Conservation (phyloP, 37 sponge, comb jelly and placozoan genomes). For the Crambe crambe region DNA sequence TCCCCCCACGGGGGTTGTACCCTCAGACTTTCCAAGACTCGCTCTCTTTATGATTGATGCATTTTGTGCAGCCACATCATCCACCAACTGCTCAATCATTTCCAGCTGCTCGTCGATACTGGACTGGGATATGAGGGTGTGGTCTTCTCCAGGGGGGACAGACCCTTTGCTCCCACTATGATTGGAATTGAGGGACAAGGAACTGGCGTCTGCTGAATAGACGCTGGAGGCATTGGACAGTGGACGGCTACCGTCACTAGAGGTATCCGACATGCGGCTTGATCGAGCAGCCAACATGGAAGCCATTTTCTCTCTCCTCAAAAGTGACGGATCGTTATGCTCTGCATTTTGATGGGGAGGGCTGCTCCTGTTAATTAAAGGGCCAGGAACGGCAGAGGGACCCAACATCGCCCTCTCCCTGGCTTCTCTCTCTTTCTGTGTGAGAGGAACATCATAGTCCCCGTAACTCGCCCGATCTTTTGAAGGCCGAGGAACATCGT, state of each 20-base stretch:
- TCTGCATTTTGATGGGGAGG: slow-evolving; percentile 1
- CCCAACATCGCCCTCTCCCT: not conserved
- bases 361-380: no score
- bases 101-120: slow-evolving; percentile 16
- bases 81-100: slow-evolving; percentile 31
- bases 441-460: slow-evolving; percentile 36
- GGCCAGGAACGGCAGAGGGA: not conserved
- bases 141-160: slow-evolving; percentile 15
- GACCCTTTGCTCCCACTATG: slow-evolving; percentile 15
- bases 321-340: slow-evolving; percentile 20
- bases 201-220: slow-evolving; percentile 41
- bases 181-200: slow-evolving; percentile 26
- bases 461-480: not conserved
- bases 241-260: slow-evolving; percentile 35
- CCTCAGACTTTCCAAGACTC: not conserved
- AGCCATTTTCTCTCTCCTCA: slow-evolving; percentile 16
- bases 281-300: slow-evolving; percentile 1
- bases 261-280: slow-evolving; percentile 2
- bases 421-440: slow-evolving; percentile 7
- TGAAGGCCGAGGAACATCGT: slow-evolving; percentile 17
- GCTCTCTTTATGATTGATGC: not conserved
- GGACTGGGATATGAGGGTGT: not conserved
- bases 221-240: slow-evolving; percentile 36
- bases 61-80: slow-evolving; percentile 12
- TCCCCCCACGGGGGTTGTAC: not conserved